Conservation (phyloP, 2,113 vertebrate genomes). For the Delphinapterus leucas region DNA sequence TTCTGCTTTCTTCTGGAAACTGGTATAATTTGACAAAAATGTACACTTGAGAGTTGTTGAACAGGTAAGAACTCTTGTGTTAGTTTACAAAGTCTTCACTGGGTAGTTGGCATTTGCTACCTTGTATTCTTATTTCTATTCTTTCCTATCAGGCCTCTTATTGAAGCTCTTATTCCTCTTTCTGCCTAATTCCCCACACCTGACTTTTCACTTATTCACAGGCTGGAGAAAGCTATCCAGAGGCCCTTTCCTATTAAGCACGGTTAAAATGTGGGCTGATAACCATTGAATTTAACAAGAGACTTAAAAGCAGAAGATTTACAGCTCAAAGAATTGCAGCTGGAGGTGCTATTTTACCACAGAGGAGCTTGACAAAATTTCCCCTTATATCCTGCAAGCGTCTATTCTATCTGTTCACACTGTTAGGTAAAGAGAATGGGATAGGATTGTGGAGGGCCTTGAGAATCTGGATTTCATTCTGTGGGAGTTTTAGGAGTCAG, state of each 20-base stretch:
- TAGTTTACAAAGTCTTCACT: background rate
- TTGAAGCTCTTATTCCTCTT: background rate
- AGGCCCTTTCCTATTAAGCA: background rate
- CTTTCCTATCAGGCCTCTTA: background rate
- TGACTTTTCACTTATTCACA: background rate
- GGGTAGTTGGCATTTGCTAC: background rate
- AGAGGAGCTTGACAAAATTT: background rate
- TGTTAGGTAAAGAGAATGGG: background rate
- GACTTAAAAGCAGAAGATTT: background rate
- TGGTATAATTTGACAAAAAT: background rate
- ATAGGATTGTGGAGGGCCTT: background rate
- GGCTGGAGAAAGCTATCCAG: background rate
- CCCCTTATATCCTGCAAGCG: background rate
- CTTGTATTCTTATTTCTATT: background rate
- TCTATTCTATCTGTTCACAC: background rate
- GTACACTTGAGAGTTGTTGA: background rate
- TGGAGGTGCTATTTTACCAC: background rate
- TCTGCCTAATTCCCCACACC: background rate
- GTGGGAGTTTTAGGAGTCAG: background rate
- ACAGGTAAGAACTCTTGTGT: background rate
- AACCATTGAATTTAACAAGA: background rate
- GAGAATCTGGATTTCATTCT: background rate
- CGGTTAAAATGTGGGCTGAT: background rate
- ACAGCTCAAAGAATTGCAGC: background rate
- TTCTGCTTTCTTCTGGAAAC: background rate